phyloP scores from a whole-genome alignment of 2,888 invertebrate genomes.

The Sinelater perroti region DNA sequence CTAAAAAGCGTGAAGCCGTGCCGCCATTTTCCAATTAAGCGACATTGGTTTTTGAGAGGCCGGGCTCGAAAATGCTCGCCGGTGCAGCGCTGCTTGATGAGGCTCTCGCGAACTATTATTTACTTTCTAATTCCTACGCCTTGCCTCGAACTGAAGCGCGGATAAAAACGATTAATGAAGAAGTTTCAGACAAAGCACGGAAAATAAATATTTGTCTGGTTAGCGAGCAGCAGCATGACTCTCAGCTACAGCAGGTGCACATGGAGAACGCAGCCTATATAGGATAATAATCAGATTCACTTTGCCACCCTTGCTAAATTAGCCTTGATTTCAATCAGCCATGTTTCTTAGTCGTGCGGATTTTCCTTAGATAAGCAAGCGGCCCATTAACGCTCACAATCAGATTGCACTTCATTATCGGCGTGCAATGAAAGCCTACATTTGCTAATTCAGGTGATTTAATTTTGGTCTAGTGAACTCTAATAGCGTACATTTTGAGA shows the following conservation, averaged over 20 bases:
- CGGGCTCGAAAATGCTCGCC: too few species aligned
- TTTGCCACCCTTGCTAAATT: conserved; percentile 13
- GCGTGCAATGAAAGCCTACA: not conserved
- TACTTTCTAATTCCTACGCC: conserved; percentile 10
- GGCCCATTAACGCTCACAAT: too few species aligned
- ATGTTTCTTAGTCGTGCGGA: conserved; percentile 8
- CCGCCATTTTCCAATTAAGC: too few species aligned
- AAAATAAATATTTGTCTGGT: conserved; percentile 18
- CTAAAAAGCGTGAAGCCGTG: too few species aligned
- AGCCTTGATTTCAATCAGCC: conserved; percentile 19
- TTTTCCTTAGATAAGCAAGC: too few species aligned
- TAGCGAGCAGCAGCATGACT: conserved; percentile 13
- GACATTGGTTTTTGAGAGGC: too few species aligned
- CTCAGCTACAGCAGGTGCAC: conserved; percentile 11
- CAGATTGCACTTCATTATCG: too few species aligned
- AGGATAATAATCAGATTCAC: conserved; percentile 31
- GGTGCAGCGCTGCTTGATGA: too few species aligned
- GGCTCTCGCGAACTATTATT: conserved; percentile 8
- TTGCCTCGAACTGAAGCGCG: conserved; percentile 1
- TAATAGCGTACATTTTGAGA: too few species aligned
- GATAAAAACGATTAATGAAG: conserved; percentile 9
- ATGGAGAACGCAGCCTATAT: conserved; percentile 21
- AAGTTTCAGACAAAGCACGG: conserved; percentile 8
- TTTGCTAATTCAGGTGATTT: too few species aligned
- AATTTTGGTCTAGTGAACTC: too few species aligned